A percentile compares a stretch with the other conserved stretches of the same genome.
These are phyloP conservation scores for Lasioglossum lativentre DNA, from an alignment of 2,888 invertebrate genomes.

Conservation along the genomic window DNA sequence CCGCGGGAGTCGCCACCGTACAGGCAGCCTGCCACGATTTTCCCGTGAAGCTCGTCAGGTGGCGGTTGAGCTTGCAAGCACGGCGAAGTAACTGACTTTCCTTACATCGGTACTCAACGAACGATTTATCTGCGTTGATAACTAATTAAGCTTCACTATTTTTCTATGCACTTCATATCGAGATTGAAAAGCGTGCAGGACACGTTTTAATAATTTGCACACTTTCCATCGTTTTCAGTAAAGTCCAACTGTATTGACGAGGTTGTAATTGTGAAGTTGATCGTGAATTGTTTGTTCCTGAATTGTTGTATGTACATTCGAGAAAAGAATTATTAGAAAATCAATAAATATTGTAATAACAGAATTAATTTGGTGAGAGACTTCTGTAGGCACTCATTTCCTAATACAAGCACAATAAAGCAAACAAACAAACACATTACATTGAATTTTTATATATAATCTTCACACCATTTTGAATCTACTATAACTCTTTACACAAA, in stretches of 20 bases:
- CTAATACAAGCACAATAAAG: background rate
- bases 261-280: background rate
- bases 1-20: slow-evolving; percentile 65
- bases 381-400: background rate
- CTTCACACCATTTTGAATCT: background rate
- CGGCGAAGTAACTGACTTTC: slow-evolving; percentile 42
- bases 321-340: background rate
- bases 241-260: background rate
- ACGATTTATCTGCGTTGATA: background rate
- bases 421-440: too few relatives aligned
- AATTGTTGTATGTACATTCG: background rate
- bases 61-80: slow-evolving; percentile 43
- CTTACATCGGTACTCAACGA: slow-evolving; percentile 36
- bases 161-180: background rate
- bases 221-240: background rate
- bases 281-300: background rate
- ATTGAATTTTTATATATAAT: background rate
- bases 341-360: background rate
- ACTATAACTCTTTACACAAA: background rate
- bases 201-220: background rate
- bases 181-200: background rate
- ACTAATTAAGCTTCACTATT: background rate
- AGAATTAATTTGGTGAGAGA: background rate
- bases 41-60: slow-evolving; percentile 52
- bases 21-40: slow-evolving; percentile 26